phyloP scores from a whole-genome alignment of 92 coral and sea anemone genomes.

The Heteractis magnifica region DNA sequence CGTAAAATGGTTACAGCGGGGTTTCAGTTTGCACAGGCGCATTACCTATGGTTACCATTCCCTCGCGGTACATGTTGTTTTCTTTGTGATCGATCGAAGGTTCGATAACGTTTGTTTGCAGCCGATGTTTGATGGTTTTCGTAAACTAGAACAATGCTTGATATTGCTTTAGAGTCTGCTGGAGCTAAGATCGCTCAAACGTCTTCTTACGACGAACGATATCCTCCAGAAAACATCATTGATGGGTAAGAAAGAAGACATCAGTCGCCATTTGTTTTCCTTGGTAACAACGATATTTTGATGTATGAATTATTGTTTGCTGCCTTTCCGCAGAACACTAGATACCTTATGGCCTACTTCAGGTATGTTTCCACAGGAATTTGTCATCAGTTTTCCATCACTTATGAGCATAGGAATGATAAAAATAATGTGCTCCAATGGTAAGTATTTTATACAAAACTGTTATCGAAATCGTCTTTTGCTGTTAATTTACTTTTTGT shows the following conservation, averaged over 20 bases:
- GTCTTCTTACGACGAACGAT: slow-evolving; percentile 77
- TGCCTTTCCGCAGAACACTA: slow-evolving; percentile 47
- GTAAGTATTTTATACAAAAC: slow-evolving; percentile 31
- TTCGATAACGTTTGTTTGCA: slow-evolving; percentile 1
- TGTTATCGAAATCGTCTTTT: too few relatives aligned
- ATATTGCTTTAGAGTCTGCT: slow-evolving; percentile 81
- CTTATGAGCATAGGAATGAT: slow-evolving; percentile 81
- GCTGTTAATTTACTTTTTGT: background rate
- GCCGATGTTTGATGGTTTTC: background rate
- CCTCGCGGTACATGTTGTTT: background rate
- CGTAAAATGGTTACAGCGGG: background rate
- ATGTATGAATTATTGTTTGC: background rate
- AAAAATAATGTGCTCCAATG: slow-evolving; percentile 75
- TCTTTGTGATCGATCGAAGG: background rate
- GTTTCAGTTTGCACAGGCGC: background rate
- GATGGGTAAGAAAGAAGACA: slow-evolving; percentile 70
- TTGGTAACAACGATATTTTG: slow-evolving; percentile 11
- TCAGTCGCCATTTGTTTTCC: slow-evolving; percentile 8
- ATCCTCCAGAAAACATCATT: slow-evolving; percentile 94
- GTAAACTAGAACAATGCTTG: slow-evolving; percentile 63
- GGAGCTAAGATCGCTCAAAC: slow-evolving; percentile 85
- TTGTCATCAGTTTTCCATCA: slow-evolving; percentile 76
- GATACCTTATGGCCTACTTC: slow-evolving; percentile 97
- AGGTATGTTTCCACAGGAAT: slow-evolving; percentile 87
- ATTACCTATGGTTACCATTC: background rate